These are phyloP conservation scores for Acanthosepion pharaonis DNA, from an alignment of 2,888 invertebrate species.

Conservation along the genomic window DNA sequence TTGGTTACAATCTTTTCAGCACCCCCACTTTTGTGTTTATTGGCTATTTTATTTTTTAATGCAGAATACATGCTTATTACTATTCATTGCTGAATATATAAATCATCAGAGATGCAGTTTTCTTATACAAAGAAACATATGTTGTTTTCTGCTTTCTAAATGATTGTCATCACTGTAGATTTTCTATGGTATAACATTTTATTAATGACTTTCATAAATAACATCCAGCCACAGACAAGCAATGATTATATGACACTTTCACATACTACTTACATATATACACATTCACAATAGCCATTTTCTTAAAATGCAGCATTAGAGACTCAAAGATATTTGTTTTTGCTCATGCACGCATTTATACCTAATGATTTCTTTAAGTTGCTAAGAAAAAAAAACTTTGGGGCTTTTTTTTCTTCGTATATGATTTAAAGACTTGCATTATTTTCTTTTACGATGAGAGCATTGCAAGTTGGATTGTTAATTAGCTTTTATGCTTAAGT, in stretches of 20 bases:
- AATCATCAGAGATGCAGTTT: background rate
- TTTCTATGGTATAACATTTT: background rate
- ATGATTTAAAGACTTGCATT: background rate
- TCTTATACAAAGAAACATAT: background rate
- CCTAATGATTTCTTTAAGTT: conserved; percentile 17
- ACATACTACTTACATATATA: background rate
- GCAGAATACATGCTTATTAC: background rate
- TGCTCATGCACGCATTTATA: background rate
- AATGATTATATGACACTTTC: background rate
- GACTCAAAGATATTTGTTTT: background rate
- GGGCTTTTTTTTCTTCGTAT: background rate
- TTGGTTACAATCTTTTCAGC: too few species aligned
- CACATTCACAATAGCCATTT: background rate
- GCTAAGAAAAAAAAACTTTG: background rate
- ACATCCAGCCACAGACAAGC: background rate
- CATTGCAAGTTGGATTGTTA: conserved; percentile 2
- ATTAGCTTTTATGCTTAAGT: conserved; percentile 33
- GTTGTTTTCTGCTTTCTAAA: background rate
- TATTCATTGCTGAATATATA: background rate
- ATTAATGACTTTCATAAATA: conserved; percentile 18
- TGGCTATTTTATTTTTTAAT: background rate
- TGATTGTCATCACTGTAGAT: background rate
- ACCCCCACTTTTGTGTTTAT: too few species aligned
- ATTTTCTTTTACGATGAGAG: background rate
- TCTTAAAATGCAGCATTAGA: background rate